Evolutionary conservation across 2,888 invertebrate species (phyloP), one percentile per base, ranked within the genome.

Genomic region (Drosophila subsilvestris): DNA sequence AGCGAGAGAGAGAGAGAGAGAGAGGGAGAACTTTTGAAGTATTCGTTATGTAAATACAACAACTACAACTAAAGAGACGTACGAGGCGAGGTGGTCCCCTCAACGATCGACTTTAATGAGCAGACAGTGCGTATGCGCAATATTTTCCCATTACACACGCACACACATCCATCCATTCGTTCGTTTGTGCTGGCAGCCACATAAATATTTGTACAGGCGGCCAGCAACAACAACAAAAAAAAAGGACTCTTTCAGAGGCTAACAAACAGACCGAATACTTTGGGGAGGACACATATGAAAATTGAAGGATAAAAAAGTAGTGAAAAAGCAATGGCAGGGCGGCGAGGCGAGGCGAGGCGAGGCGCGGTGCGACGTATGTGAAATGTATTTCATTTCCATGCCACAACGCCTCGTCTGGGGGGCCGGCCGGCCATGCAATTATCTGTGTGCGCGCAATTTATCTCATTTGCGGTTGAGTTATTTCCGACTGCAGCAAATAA

Each of bases 391-490:
- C 56, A 43, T 63, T 66, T 66, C 66, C 66, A 55, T 56, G 65
- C 66, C 56, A 65, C 66, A 65, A 65, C 71, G 56, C 51, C 53
- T 29, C 61, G 47, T 61, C 47, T 57, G 55, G 66, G 65, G 66
- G 55, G 29, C 29, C 42, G 20, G 25, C 25, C 63, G 37, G 45
- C 60, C 57, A 67, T 80, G 81, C 86, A 89, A 90, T 89, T 89
- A 90, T 90, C 81, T 86, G 78, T 76, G 75, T 86, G 78, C 79
- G 80, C 75, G 76, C 85, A 88, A 85, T 89, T 90, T 89, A 90
- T 90, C 89, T 90, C 90, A 88, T 90, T 90, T 90, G 90, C 81
- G 88, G 90, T 89, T 90, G 89, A 89, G 84, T 89, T 89, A 88
- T 89, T 89, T 88, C 79, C 88, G 75, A 80, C 86, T 80, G 84